Conservation (phyloP, 2,888 invertebrate species). For the Campoplex capitator region DNA sequence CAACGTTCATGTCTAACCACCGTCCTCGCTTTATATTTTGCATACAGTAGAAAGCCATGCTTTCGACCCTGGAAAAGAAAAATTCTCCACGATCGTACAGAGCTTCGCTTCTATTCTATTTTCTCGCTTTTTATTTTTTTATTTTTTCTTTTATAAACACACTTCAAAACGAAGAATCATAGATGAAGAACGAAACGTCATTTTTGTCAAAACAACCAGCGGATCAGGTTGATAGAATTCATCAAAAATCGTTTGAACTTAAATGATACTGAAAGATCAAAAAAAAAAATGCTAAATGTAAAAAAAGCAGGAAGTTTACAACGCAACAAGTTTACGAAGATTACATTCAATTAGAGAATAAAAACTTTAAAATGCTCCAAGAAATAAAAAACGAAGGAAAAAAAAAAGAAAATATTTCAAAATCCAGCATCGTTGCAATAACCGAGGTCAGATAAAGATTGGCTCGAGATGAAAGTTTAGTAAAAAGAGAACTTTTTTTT, state of each 20-base stretch:
- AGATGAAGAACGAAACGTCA: not conserved
- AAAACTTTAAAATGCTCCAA: not conserved
- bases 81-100: constrained; percentile 1
- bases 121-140: not conserved
- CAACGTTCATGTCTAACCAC: constrained; percentile 20
- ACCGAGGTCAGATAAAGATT: not conserved
- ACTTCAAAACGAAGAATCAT: not conserved
- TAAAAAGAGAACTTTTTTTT: not conserved
- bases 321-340: not conserved
- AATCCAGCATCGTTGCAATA: not conserved
- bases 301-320: not conserved
- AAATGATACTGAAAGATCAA: too few relatives aligned
- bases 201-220: not conserved
- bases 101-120: not conserved
- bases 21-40: constrained; percentile 44
- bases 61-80: constrained; percentile 38
- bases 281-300: not conserved
- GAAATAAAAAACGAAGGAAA: not conserved
- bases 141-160: not conserved
- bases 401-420: not conserved
- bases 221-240: not conserved
- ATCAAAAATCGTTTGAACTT: not conserved
- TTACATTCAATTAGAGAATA: not conserved
- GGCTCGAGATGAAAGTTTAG: not conserved
- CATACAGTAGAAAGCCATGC: constrained; percentile 42